Conservation (phyloP, 2,797 vertebrate species). For the Muscicapa striata region DNA sequence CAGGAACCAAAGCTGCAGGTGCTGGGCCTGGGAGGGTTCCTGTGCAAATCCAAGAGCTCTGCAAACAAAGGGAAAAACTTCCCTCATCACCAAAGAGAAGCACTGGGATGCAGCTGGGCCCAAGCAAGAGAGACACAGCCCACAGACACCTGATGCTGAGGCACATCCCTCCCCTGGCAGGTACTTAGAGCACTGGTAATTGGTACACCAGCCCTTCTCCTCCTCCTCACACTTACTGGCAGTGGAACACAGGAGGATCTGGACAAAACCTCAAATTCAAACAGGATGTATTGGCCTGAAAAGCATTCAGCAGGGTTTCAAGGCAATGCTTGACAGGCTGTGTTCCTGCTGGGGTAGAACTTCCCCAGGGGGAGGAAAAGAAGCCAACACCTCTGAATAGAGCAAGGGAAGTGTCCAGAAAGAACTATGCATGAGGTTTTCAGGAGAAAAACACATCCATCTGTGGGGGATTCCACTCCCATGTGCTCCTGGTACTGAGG, state of each 20-base stretch:
- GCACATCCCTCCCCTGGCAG: neutral
- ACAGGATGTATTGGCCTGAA: neutral
- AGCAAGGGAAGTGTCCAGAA: neutral
- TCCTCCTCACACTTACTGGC: neutral
- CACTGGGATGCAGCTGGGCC: neutral
- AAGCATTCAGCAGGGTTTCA: neutral
- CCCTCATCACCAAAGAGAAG: neutral
- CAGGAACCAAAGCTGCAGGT: neutral
- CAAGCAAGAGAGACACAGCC: neutral
- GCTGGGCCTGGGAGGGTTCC: neutral
- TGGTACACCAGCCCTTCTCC: neutral
- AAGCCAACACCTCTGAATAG: neutral
- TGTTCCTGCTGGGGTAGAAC: neutral
- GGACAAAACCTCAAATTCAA: neutral
- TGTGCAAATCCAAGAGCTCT: neutral
- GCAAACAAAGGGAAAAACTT: neutral
- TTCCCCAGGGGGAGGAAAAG: neutral
- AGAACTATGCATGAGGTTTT: accelerated
- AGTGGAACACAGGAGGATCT: neutral
- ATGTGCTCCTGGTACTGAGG: neutral
- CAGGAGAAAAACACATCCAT: neutral
- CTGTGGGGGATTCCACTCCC: neutral
- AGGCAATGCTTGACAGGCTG: neutral
- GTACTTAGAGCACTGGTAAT: neutral
- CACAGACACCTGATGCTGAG: neutral